Base-by-base conservation (phyloP, 2,888 invertebrate genomes). In the Ormia ochracea region DNA sequence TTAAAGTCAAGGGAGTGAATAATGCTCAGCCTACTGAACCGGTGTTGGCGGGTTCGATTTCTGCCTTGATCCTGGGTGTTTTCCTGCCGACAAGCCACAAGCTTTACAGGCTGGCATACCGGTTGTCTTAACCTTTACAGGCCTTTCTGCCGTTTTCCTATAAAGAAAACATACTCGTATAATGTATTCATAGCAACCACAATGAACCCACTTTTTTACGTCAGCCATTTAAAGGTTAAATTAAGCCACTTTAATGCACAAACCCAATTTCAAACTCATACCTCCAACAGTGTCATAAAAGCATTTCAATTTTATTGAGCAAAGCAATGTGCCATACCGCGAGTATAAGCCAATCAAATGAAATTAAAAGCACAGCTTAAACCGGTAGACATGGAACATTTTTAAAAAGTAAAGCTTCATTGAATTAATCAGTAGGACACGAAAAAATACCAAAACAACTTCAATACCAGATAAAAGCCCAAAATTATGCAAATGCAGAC, bases 341-440 rank as follows among this genome's bases (percentile, higher is more conserved):
- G 7, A 17, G 7, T 38, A 43, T 36, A 54, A 36, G 36, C 38
- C 56, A 54, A 28, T 48, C 50, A 70, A 70, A 58, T 38, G n/a
- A 69, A 56, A 69, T 14, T 36, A 52, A 52, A 75, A 70, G 50
- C 58, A 10, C 58, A 56, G 41, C 72, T 76, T 36, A 68, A 77
- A 80, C 72, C 68, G 72, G 77, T 76, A 72, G 80, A 76, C 72
- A 72, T 80, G 76, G 68, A 72, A 61, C 48, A 54, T 61, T 43
- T n/a, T 38, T 36, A 28, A 63, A 43, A 54, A 63, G 79, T 66
- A 68, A 80, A 77, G 72, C 77, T 73, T 68, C 68, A 73, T 17
- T 68, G 59, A 61, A 50, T 76, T 72, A 70, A 43, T 75, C 56
- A 66, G 58, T 65, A 72, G 73, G 43, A 21, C 52, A 74, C 45